Conservation (phyloP, 2,113 vertebrate genomes). For the Fregata magnificens region DNA sequence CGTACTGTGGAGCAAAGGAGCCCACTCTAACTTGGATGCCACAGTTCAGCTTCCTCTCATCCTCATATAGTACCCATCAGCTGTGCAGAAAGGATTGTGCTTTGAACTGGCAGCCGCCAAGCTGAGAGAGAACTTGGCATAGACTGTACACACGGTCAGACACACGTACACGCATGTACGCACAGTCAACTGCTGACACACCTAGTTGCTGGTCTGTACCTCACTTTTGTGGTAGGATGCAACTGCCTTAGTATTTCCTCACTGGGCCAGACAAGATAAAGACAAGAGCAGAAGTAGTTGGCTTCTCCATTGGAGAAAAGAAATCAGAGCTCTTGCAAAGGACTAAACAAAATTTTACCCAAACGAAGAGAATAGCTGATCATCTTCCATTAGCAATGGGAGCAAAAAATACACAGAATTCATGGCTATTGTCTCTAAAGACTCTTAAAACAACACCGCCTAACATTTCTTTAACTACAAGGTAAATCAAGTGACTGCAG, state of each 20-base stretch:
- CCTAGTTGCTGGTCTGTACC: neutral
- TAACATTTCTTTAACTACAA: neutral
- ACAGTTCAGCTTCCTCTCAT: neutral
- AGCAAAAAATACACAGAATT: neutral
- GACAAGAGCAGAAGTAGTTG: neutral
- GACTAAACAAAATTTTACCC: neutral
- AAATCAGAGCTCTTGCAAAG: neutral
- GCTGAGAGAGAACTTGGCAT: neutral
- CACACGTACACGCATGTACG: accelerated
- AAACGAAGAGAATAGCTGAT: neutral
- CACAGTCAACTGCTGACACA: neutral
- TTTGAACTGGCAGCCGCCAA: neutral
- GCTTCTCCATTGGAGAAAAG: conserved; percentile 55
- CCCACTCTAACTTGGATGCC: neutral
- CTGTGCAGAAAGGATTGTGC: neutral
- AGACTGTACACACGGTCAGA: accelerated
- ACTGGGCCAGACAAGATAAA: neutral
- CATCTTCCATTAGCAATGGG: neutral
- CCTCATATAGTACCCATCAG: accelerated
- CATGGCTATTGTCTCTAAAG: neutral
- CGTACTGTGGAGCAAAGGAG: neutral
- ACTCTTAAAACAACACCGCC: neutral
- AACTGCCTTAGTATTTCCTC: neutral
- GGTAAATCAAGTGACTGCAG: neutral
- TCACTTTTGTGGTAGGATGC: accelerated